Percentiles rank a stretch among this genome's conserved stretches.
Conservation (phyloP, 2,888 invertebrate species). For the Erpobdella octoculata region DNA sequence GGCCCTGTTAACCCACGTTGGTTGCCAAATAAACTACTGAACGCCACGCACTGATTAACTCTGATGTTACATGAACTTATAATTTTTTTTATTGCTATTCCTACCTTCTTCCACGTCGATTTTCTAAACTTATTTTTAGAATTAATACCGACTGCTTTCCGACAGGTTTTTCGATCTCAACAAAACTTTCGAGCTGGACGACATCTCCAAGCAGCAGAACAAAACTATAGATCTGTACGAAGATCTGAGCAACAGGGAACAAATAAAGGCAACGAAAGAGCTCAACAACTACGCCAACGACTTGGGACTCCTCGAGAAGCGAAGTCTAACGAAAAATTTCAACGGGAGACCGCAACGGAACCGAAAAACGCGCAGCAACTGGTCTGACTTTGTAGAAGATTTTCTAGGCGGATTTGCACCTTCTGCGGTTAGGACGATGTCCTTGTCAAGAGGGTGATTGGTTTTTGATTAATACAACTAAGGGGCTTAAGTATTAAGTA, state of each 20-base stretch:
- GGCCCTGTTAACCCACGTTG: no score
- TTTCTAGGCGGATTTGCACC: background rate
- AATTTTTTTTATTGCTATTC: no score
- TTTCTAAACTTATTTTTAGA: no score
- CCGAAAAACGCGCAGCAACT: background rate
- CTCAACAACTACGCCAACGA: background rate
- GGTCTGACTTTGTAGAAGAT: constrained; percentile 5
- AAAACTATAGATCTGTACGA: background rate
- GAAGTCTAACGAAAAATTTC: background rate
- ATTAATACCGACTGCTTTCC: no score
- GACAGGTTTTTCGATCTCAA: constrained; percentile 7
- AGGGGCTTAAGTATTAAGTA: no score
- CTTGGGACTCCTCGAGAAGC: background rate
- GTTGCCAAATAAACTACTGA: no score
- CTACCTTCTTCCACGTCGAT: no score
- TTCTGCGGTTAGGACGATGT: background rate
- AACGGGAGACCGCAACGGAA: no score
- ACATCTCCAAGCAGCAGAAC: background rate
- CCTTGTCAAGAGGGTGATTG: no score
- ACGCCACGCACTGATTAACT: no score
- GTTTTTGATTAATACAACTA: no score
- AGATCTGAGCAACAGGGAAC: background rate
- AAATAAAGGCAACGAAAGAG: background rate
- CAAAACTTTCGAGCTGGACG: background rate
- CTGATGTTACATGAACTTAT: no score